phyloP scores from a whole-genome alignment of 2,888 invertebrate species.

The Prosapia bicincta region DNA sequence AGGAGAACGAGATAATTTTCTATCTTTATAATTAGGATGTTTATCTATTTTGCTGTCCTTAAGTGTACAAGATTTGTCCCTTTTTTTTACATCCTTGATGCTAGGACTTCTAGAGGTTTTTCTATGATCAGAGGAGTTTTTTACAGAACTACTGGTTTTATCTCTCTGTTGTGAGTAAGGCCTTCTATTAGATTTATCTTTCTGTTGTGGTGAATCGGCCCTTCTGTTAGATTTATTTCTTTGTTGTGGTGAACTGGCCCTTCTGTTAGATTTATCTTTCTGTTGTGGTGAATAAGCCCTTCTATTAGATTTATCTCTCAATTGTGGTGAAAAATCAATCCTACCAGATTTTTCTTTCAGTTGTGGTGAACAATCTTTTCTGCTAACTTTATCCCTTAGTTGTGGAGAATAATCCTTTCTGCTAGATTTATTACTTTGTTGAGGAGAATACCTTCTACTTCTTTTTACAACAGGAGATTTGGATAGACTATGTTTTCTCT shows the following conservation, averaged over 20 bases:
- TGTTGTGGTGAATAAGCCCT: too few species aligned
- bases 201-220: too few species aligned
- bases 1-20: conserved; percentile 28
- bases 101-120: conserved; percentile 6
- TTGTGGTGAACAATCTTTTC: too few species aligned
- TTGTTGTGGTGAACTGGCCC: not conserved
- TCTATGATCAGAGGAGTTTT: not conserved
- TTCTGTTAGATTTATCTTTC: not conserved
- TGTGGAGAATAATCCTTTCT: too few species aligned
- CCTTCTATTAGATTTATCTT: too few species aligned
- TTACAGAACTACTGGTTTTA: not conserved
- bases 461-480: conserved; percentile 1
- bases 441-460: not conserved
- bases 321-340: too few species aligned
- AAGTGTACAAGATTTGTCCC: conserved; percentile 5
- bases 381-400: too few species aligned
- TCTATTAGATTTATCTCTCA: too few species aligned
- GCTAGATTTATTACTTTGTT: not conserved
- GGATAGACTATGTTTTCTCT: not conserved
- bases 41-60: conserved; percentile 20
- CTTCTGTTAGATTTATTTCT: too few species aligned
- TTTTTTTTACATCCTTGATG: not conserved
- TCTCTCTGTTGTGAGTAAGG: not conserved
- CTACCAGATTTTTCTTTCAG: too few species aligned
- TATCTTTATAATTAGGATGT: conserved; percentile 21